Evolutionary conservation across 2,797 vertebrate species (phyloP), one percentile per base, ranked within the genome.

Genomic region (Lophius americanus): DNA sequence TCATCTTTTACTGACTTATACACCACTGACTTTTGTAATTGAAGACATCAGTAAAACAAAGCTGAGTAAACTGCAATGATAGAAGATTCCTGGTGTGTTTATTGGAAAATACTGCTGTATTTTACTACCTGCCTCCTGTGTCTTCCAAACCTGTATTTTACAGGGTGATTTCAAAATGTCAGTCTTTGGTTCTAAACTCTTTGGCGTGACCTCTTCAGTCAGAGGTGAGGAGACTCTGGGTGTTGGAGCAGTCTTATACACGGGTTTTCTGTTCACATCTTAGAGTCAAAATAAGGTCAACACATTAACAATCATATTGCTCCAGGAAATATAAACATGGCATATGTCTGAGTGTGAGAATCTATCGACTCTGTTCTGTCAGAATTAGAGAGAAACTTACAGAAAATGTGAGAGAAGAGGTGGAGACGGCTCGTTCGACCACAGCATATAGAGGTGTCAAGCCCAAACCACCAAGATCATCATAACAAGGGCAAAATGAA

Each of bases 21-120:
- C 51, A 46, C 14, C 47, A 51, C 60, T 64, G 71, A 74, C 72
- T 83, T 51, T 50, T 70, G 64, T 59, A 78, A 68, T 59, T 73
- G 51, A 64, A 84, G 43, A 67, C 54, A 75, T 72, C 60, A 81
- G 63, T 65, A 41, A 79, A 76, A 76, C 69, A 57, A 11, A 4
- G 1, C 43, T 57, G 64, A 64, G 72, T 33, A 60, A 36, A 38
- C 53, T 35, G 43, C 60, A 68, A 78, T 42, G 60, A 75, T 75
- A 80, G 85, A 88, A 63, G 81, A 79, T 81, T 77, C 82, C 73
- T 80, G 60, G 70, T 86, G 82, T 78, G 81, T 88, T 80, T 68
- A 75, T 75, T 65, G 74, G 53, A 70, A 83, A 74, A 80, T 75
- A 14, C 56, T 53, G 39, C 50, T 60, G 56, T 56, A 51, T 82